A percentile compares a stretch with the other conserved stretches of the same genome.
Conservation (phyloP, 2,888 invertebrate genomes). For the Bombylius discolor region DNA sequence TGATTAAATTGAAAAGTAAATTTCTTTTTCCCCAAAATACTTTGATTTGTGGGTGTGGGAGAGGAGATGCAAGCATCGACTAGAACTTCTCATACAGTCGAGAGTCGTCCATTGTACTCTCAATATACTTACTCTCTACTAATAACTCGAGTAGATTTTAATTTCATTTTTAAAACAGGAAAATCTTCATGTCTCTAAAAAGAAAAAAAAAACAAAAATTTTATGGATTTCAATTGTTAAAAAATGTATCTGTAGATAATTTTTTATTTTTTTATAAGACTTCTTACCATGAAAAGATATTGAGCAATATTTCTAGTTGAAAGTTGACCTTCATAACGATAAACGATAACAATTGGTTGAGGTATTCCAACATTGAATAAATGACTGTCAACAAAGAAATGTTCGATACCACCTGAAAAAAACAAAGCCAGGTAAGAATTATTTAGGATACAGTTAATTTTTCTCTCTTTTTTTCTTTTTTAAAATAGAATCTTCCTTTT, state of each 20-base stretch:
- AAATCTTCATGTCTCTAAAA: conserved; percentile 12
- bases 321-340: conserved; percentile 14
- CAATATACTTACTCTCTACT: conserved; percentile 3
- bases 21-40: too few species aligned
- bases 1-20: too few species aligned
- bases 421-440: not conserved
- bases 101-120: not conserved
- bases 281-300: conserved; percentile 28
- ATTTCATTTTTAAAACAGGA: conserved; percentile 6
- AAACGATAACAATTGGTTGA: conserved; percentile 28
- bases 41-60: too few species aligned
- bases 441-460: too few species aligned
- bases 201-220: not conserved
- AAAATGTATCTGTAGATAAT: too few species aligned
- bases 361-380: conserved; percentile 24
- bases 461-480: too few species aligned
- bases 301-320: conserved; percentile 23
- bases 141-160: conserved; percentile 6
- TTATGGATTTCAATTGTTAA: not conserved
- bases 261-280: too few species aligned
- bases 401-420: conserved; percentile 14
- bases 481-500: not conserved
- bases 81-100: too few species aligned
- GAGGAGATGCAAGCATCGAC: too few species aligned
- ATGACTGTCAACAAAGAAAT: conserved; percentile 28